Conservation (phyloP, 2,888 invertebrate genomes). For the Mycalesis mineus region DNA sequence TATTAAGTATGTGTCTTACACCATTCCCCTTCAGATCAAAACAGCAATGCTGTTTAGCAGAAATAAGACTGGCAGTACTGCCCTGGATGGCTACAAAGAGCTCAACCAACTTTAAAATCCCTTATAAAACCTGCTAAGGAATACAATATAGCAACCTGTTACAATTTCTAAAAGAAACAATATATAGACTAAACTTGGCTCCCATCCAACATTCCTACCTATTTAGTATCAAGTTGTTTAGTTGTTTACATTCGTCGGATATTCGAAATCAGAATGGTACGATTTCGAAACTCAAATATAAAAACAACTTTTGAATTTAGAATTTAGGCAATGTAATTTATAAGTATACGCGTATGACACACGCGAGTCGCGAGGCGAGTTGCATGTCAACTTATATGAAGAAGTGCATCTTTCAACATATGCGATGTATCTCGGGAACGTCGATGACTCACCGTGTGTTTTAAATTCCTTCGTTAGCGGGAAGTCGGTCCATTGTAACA, state of each 20-base stretch:
- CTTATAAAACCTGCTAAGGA: neutral
- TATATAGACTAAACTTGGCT: constrained; percentile 19
- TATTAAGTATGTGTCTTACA: no score
- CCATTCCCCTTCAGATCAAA: no score
- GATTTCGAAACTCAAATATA: neutral
- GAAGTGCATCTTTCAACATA: constrained; percentile 14
- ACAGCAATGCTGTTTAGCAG: no score
- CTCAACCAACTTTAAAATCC: no score
- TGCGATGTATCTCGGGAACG: constrained; percentile 42
- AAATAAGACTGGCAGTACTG: no score
- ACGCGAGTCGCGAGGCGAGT: neutral
- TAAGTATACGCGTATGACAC: neutral
- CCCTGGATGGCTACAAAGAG: no score
- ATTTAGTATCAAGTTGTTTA: constrained; percentile 7
- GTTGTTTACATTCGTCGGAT: constrained; percentile 22
- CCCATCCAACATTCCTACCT: constrained; percentile 15
- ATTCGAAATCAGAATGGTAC: neutral
- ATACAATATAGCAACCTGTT: constrained; percentile 20
- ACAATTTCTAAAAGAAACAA: constrained; percentile 14
- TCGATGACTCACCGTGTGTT: constrained; percentile 74
- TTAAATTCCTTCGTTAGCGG: constrained; percentile 75
- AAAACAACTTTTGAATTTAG: neutral
- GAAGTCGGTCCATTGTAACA: constrained; percentile 69
- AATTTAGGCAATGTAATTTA: neutral
- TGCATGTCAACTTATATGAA: constrained; percentile 8